phyloP scores from a whole-genome alignment of 2,113 vertebrate genomes.

The Acanthisitta chloris region DNA sequence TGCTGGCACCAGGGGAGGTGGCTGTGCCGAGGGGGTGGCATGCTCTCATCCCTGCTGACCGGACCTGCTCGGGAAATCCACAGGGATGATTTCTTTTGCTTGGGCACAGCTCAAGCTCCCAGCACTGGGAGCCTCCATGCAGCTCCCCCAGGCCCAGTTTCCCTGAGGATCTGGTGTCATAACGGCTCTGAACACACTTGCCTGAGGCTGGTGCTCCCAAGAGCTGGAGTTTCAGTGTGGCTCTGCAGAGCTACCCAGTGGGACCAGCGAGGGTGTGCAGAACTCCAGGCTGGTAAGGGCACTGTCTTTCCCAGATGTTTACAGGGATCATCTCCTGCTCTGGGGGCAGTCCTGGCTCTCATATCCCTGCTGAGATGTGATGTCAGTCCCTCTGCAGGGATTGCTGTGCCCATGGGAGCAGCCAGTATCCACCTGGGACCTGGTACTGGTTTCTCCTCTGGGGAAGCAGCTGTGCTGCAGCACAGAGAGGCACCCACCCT shows the following conservation, averaged over 20 bases:
- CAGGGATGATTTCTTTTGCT: not conserved
- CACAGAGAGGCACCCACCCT: not conserved
- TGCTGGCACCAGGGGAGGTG: rapidly evolving
- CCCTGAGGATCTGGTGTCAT: not conserved
- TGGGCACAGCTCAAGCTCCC: not conserved
- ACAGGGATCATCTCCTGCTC: rapidly evolving
- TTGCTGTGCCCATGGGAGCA: not conserved
- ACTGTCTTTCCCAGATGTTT: not conserved
- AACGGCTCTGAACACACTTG: rapidly evolving
- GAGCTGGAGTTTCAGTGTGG: not conserved
- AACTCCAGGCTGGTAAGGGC: not conserved
- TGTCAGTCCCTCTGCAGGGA: not conserved
- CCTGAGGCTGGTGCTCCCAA: not conserved
- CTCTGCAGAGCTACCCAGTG: rapidly evolving
- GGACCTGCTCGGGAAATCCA: rapidly evolving
- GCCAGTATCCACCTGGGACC: rapidly evolving
- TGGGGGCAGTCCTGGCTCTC: not conserved
- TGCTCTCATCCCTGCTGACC: rapidly evolving
- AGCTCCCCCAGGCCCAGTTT: not conserved
- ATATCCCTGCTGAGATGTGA: rapidly evolving
- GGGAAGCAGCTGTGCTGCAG: rapidly evolving
- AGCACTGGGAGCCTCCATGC: not conserved
- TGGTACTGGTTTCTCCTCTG: rapidly evolving
- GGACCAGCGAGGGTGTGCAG: not conserved
- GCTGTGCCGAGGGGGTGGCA: not conserved